phyloP scores from a whole-genome alignment of 2,888 invertebrate genomes.

The Epirrita christyi region DNA sequence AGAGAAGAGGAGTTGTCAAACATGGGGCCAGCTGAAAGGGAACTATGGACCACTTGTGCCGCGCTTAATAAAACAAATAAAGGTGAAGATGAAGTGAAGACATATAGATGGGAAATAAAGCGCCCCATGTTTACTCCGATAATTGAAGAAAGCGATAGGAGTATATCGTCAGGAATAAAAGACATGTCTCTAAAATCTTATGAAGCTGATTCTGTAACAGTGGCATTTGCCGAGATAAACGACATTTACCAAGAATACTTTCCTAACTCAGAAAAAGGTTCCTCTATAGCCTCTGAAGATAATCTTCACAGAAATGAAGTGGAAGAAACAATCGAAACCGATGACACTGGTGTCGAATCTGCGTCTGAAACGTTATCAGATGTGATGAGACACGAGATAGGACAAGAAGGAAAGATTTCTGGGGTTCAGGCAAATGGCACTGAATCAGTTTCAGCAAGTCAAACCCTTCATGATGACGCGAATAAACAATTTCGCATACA shows the following conservation, averaged over 20 bases:
- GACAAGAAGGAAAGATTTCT: constrained; percentile 79
- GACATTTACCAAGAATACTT: constrained; percentile 70
- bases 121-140: constrained; percentile 72
- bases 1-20: constrained; percentile 57
- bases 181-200: constrained; percentile 51
- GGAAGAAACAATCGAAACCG: constrained; percentile 29
- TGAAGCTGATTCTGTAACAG: constrained; percentile 69
- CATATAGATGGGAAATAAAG: constrained; percentile 60
- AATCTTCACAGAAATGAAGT: constrained; percentile 44
- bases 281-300: constrained; percentile 48
- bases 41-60: constrained; percentile 71
- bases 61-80: constrained; percentile 55
- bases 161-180: constrained; percentile 59
- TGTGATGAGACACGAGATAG: constrained; percentile 76
- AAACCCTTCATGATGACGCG: constrained; percentile 62
- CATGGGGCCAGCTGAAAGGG: constrained; percentile 78
- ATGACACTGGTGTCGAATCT: constrained; percentile 72
- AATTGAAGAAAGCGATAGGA: constrained; percentile 74
- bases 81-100: constrained; percentile 55
- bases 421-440: constrained; percentile 81
- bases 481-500: constrained; percentile 39
- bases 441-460: constrained; percentile 84
- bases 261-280: constrained; percentile 60
- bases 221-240: constrained; percentile 78
- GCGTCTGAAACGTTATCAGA: constrained; percentile 78